Evolutionary conservation across 1,140 invertebrate genomes (phyloP).

Genomic region (Oedothorax gibbosus): DNA sequence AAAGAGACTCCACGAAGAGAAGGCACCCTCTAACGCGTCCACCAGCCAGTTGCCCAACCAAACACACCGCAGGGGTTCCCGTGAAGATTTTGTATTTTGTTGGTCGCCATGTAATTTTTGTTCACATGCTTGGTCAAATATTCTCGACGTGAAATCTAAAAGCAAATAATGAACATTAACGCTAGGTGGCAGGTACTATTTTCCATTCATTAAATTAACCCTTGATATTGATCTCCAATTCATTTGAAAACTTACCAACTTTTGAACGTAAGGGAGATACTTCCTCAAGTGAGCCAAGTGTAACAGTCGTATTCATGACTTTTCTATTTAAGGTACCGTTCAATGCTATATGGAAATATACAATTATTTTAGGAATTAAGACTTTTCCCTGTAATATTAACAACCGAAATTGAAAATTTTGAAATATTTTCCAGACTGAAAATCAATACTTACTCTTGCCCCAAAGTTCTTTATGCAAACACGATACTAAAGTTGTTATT

Average conservation of each 20-base stretch:
- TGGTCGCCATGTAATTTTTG: background rate
- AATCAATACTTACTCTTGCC: too few species aligned
- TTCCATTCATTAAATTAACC: too few species aligned
- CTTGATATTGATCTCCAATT: background rate
- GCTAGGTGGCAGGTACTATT: background rate
- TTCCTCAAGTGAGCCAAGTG: conserved; percentile 61
- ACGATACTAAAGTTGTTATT: background rate
- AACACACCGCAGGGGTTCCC: too few species aligned
- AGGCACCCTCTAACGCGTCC: conserved; percentile 79
- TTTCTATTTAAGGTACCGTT: background rate
- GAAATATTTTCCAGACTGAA: background rate
- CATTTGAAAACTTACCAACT: conserved; percentile 20
- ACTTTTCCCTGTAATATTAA: background rate
- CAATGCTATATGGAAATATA: background rate
- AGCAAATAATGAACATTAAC: background rate
- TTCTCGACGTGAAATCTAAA: background rate
- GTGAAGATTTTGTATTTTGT: background rate
- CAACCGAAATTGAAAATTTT: background rate
- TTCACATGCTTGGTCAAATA: background rate
- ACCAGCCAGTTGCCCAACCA: conserved; percentile 78
- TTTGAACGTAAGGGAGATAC: conserved; percentile 50
- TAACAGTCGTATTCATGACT: background rate
- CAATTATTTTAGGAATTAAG: background rate
- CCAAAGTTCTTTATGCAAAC: too few species aligned
- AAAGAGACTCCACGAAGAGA: conserved; percentile 84